Base-by-base conservation (phyloP, 2,888 invertebrate genomes). In the Hypercompe scribonia region DNA sequence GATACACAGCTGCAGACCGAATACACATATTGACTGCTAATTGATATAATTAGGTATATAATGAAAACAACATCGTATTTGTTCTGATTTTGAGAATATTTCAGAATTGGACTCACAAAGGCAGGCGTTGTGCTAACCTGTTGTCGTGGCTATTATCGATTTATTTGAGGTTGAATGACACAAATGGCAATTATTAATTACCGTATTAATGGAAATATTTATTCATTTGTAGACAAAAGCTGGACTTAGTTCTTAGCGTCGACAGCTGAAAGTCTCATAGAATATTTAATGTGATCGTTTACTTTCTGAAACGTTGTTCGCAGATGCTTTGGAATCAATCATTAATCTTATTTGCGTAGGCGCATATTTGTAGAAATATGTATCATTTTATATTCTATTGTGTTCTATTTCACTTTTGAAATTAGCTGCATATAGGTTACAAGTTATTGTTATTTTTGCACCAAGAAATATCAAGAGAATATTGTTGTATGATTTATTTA, bases 361-460 rank as follows among this genome's bases (percentile, higher is more conserved):
- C 85, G 50, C 87, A 85, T 85, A 88, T 88, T 88, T 88, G 89
- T 89, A 87, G 84, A 83, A 87, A 87, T 86, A 88, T 84, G 78
- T 85, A 89, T 85, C 86, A 77, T 84, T 84, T 87, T 89, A 89
- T 90, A 88, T 89, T 76, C 90, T 84, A 91, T 92, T 92, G 92
- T 92, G 84, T 90, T 90, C 88, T 80, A 76, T 67, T 72, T 85
- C 84, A 81, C 82, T 87, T 90, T 90, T 87, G 79, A 86, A 82
- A 90, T 91, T 91, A 87, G 78, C 80, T 85, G 86, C 87, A 89
- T 89, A 89, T 86, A 83, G 87, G 86, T 86, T 88, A 87, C 86
- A 86, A 85, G 87, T 88, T 85, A 84, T 84, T 85, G n/a, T 58
- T 34, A 36, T 54, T 54, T 54, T 68, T 28, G n/a, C n/a, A 21